A percentile compares a stretch with the other conserved stretches of the same genome.
phyloP scores from a whole-genome alignment of 2,113 vertebrate genomes.

The Grus americana region DNA sequence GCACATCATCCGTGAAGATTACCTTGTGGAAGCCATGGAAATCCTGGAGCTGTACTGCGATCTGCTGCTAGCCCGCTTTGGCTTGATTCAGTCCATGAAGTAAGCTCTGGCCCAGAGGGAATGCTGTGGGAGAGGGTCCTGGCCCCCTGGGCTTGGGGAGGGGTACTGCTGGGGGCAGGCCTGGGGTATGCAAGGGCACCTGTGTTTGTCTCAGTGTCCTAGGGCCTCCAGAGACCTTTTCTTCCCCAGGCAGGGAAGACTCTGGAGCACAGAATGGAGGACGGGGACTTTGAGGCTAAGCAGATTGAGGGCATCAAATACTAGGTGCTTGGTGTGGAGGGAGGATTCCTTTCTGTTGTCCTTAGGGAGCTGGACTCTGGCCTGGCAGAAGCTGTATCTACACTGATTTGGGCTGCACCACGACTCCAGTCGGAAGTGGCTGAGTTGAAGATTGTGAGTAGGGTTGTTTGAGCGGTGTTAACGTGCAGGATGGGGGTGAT shows the following conservation, averaged over 20 bases:
- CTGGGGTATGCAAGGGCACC: not conserved
- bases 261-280: not conserved
- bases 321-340: not conserved
- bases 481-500: fast-evolving
- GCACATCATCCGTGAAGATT: conserved; percentile 98
- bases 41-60: conserved; percentile 98
- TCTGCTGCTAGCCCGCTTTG: conserved; percentile 91
- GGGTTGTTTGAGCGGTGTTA: not conserved
- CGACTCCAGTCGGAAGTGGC: conserved; percentile 91
- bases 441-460: conserved; percentile 93
- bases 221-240: not conserved
- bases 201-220: not conserved
- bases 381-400: conserved; percentile 94
- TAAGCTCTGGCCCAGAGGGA: conserved; percentile 62
- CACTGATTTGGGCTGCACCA: conserved; percentile 96
- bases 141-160: not conserved
- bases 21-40: conserved; percentile 98
- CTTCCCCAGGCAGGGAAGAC: not conserved
- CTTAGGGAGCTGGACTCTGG: conserved; percentile 93
- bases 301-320: not conserved
- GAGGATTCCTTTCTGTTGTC: not conserved
- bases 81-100: conserved; percentile 98
- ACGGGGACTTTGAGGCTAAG: not conserved
- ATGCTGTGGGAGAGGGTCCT: not conserved
- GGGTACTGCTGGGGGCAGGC: not conserved